Evolutionary conservation across 2,888 invertebrate species (phyloP).

Genomic region (Andrena fulva): DNA sequence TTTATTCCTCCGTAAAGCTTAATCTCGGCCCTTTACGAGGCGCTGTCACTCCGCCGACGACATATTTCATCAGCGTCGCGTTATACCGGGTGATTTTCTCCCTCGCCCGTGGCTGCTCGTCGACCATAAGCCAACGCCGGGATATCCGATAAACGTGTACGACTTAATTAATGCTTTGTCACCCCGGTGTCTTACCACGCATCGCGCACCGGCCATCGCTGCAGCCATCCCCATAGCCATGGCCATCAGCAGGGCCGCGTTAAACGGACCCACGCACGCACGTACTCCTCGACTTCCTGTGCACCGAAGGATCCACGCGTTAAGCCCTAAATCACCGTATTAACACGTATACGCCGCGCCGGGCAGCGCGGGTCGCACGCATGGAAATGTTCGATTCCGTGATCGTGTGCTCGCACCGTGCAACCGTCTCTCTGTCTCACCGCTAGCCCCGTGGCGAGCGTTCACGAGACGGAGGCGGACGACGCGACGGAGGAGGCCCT

Average conservation of each 20-base stretch:
- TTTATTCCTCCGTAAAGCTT: constrained; percentile 53
- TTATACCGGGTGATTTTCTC: constrained; percentile 69
- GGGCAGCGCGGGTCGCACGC: constrained; percentile 69
- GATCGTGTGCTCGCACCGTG: constrained; percentile 43
- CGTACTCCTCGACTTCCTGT: constrained; percentile 56
- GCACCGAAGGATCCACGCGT: constrained; percentile 49
- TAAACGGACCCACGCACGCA: constrained; percentile 63
- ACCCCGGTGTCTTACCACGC: constrained; percentile 73
- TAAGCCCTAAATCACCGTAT: constrained; percentile 78
- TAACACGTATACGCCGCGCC: constrained; percentile 70
- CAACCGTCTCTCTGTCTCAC: constrained; percentile 13
- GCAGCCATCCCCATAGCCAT: not conserved
- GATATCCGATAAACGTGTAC: constrained; percentile 75
- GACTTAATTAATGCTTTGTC: constrained; percentile 76
- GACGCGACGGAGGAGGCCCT: constrained; percentile 14
- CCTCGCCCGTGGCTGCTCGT: constrained; percentile 46
- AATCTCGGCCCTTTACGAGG: constrained; percentile 68
- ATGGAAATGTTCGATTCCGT: constrained; percentile 73
- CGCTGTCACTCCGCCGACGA: constrained; percentile 54
- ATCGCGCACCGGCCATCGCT: constrained; percentile 47
- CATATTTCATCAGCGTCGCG: constrained; percentile 71
- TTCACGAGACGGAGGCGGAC: constrained; percentile 16
- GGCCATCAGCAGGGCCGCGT: constrained; percentile 4
- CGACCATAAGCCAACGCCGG: constrained; percentile 60
- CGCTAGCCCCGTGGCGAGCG: constrained; percentile 27